A percentile compares a stretch with the other conserved stretches of the same genome.
Conservation (phyloP, 2,888 invertebrate genomes). For the Selenia dentaria region DNA sequence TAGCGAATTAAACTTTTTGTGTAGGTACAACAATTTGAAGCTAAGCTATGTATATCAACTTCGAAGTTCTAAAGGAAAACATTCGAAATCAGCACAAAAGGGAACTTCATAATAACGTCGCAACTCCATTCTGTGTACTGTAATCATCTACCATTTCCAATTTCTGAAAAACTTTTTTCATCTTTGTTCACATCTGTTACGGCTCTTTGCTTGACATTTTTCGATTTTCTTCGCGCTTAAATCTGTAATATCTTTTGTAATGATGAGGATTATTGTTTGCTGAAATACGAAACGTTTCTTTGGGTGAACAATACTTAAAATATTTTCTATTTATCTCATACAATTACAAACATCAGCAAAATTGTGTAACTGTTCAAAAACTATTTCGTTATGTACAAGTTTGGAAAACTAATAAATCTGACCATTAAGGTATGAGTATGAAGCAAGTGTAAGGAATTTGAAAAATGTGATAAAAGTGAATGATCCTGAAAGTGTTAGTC, state of each 20-base stretch:
- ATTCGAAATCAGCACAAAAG: conserved; percentile 74
- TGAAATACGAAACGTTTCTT: background rate
- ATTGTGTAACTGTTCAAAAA: too few species aligned
- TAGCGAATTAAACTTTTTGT: conserved; percentile 66
- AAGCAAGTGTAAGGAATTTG: too few species aligned
- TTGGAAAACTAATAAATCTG: too few species aligned
- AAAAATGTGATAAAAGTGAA: too few species aligned
- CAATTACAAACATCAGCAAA: too few species aligned
- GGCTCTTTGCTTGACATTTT: conserved; percentile 58
- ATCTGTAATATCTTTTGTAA: conserved; percentile 26
- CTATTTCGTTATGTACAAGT: too few species aligned
- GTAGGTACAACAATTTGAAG: conserved; percentile 55
- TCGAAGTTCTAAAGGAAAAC: conserved; percentile 67
- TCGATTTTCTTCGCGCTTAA: conserved; percentile 56
- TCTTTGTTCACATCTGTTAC: conserved; percentile 80
- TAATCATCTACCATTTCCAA: conserved; percentile 79
- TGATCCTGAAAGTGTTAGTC: too few species aligned
- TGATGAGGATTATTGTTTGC: conserved; percentile 13
- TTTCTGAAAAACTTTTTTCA: conserved; percentile 81
- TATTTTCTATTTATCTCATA: too few species aligned
- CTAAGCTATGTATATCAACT: conserved; percentile 54
- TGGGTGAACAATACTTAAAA: too few species aligned
- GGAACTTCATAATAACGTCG: conserved; percentile 76
- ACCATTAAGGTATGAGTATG: too few species aligned
- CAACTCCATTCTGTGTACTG: conserved; percentile 78